Conservation (phyloP, 2,113 vertebrate genomes). For the Phrynocephalus versicolor region DNA sequence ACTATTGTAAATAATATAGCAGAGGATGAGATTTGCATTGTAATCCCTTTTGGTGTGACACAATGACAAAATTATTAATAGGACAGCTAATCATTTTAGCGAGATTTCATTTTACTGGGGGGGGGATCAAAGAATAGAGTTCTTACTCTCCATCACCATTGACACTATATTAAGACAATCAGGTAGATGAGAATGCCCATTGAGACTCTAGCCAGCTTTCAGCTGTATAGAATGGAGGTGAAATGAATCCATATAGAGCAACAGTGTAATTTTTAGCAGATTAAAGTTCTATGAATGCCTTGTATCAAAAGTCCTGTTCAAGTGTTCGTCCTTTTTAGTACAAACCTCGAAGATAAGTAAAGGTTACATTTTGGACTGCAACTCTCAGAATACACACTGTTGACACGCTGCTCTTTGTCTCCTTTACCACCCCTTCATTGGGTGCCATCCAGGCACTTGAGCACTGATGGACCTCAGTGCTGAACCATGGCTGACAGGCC, state of each 20-base stretch:
- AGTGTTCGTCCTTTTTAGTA: not conserved
- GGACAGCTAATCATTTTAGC: constrained; percentile 2
- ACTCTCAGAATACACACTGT: no score
- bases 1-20: not conserved
- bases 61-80: not conserved
- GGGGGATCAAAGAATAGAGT: not conserved
- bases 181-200: not conserved
- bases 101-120: not conserved
- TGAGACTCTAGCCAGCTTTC: not conserved
- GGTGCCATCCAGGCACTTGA: no score
- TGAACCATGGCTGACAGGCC: no score
- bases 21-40: not conserved
- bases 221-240: not conserved
- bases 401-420: no score
- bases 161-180: not conserved
- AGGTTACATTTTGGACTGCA: no score
- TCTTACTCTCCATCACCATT: not conserved
- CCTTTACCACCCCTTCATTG: no score
- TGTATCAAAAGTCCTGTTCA: not conserved
- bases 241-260: constrained; percentile 12
- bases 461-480: no score
- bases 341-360: no score
- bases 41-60: not conserved
- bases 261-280: not conserved
- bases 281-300: not conserved